These are phyloP conservation scores for Strigops habroptila DNA, from an alignment of 2,113 vertebrate genomes.

Conservation along the genomic window DNA sequence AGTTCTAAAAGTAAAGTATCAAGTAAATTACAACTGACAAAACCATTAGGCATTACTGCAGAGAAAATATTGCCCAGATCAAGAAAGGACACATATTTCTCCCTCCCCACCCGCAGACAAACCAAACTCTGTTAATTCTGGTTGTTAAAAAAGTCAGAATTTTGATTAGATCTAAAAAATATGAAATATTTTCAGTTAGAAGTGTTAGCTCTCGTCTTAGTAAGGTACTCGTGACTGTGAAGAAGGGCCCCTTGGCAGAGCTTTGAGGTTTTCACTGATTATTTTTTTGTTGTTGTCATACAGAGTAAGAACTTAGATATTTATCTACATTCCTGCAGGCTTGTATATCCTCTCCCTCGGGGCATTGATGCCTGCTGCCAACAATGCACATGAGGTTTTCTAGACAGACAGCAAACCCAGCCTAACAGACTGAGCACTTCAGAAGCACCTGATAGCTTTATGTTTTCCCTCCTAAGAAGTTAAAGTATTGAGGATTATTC, in stretches of 20 bases:
- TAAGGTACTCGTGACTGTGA: background rate
- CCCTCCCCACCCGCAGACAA: background rate
- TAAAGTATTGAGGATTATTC: background rate
- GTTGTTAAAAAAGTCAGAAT: background rate
- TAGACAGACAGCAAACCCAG: background rate
- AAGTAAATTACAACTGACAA: background rate
- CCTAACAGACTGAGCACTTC: background rate
- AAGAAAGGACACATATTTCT: background rate
- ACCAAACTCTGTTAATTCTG: background rate
- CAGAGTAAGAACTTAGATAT: background rate
- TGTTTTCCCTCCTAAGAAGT: background rate
- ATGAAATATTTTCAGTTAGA: background rate
- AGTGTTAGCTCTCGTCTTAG: background rate
- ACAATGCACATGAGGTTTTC: background rate
- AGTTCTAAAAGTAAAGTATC: background rate
- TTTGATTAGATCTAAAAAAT: background rate
- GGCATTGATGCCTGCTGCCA: background rate
- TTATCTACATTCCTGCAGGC: slow-evolving; percentile 48
- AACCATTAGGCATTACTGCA: background rate
- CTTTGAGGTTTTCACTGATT: background rate
- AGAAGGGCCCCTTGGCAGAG: background rate
- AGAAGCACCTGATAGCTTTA: background rate
- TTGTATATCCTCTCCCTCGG: background rate
- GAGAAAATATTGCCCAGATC: background rate
- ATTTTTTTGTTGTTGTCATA: background rate